A percentile compares a stretch with the other conserved stretches of the same genome.
Evolutionary conservation across 2,113 vertebrate genomes (phyloP).

Genomic region (Cebus imitator): DNA sequence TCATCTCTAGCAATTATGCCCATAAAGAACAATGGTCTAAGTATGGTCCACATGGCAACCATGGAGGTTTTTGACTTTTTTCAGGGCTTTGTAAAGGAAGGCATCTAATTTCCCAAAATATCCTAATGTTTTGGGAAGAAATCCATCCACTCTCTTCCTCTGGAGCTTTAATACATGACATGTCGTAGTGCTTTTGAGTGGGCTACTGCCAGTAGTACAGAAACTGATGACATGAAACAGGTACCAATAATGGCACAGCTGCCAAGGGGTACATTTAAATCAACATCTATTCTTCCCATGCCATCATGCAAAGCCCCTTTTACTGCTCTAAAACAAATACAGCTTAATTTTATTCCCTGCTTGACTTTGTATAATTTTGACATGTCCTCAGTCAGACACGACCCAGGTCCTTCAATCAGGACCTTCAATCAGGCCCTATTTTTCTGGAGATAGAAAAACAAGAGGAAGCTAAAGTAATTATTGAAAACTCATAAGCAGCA

Average conservation of each 20-base stretch:
- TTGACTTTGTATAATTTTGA: conserved; percentile 77
- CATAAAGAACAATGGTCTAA: neutral
- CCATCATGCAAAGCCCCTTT: conserved; percentile 58
- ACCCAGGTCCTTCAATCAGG: conserved; percentile 83
- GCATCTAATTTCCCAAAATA: conserved; percentile 18
- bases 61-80: neutral
- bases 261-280: conserved; percentile 73
- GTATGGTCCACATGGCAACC: neutral
- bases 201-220: neutral
- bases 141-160: neutral
- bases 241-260: conserved; percentile 79
- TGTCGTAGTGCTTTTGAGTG: neutral
- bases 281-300: conserved; percentile 76
- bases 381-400: conserved; percentile 77
- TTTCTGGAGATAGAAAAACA: conserved; percentile 80
- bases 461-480: conserved; percentile 81
- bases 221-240: conserved; percentile 62
- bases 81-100: neutral
- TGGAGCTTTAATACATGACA: neutral
- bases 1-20: neutral
- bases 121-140: neutral
- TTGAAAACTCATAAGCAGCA: conserved; percentile 82
- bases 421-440: conserved; percentile 83
- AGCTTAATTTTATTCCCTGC: conserved; percentile 80
- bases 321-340: conserved; percentile 77